These are phyloP conservation scores for Epizoanthus rinbou DNA, from an alignment of 92 coral and sea anemone species.

Conservation along the genomic window DNA sequence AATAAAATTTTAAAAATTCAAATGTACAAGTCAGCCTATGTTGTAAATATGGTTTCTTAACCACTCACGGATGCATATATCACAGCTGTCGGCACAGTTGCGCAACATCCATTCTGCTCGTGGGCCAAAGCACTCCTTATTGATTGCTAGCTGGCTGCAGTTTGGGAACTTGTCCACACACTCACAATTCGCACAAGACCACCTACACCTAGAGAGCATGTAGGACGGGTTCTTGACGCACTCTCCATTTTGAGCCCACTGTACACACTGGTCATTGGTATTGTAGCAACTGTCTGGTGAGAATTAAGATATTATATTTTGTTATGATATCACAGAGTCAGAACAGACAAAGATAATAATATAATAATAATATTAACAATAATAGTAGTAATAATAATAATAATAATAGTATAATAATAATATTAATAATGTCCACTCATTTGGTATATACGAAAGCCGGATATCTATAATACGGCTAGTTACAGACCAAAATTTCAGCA, in stretches of 20 bases:
- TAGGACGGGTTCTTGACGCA: slow-evolving; percentile 46
- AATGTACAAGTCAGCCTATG: no score
- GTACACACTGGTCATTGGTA: slow-evolving; percentile 24
- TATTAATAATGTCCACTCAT: no score
- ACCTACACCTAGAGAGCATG: slow-evolving; percentile 42
- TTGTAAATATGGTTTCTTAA: no score
- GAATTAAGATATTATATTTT: neutral
- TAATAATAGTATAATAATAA: no score
- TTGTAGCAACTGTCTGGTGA: slow-evolving; percentile 33
- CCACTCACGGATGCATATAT: slow-evolving; percentile 26
- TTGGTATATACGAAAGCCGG: no score
- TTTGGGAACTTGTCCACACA: slow-evolving; percentile 27
- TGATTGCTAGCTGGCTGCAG: slow-evolving; percentile 14
- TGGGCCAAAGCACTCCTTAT: slow-evolving; percentile 1
- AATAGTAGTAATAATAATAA: no score
- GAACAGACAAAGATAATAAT: no score
- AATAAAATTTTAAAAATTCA: no score
- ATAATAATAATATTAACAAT: no score
- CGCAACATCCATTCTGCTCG: slow-evolving; percentile 30
- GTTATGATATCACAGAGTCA: no score
- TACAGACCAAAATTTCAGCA: no score
- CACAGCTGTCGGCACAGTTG: slow-evolving; percentile 29
- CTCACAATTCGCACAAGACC: slow-evolving; percentile 34
- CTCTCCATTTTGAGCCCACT: slow-evolving; percentile 41
- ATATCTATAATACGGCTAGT: no score